Percentiles rank a stretch among this genome's conserved stretches.
Evolutionary conservation across 2,888 invertebrate species (phyloP).

Genomic region (Papilio protenor): DNA sequence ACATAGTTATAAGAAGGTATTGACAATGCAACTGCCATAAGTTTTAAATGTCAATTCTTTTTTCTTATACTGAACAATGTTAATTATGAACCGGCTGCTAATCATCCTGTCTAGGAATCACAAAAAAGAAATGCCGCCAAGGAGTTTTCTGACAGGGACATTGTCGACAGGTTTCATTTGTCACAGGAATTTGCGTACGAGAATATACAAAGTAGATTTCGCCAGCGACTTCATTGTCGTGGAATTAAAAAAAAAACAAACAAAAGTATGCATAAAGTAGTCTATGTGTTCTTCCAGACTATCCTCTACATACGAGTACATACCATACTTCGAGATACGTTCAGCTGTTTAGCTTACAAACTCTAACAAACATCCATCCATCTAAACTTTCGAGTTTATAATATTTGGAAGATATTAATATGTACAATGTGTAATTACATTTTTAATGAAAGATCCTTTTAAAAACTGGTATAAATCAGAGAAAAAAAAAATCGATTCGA

Average conservation of each 20-base stretch:
- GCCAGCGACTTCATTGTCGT: too few species aligned
- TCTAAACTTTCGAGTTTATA: too few species aligned
- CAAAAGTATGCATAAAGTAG: too few species aligned
- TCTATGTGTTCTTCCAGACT: too few species aligned
- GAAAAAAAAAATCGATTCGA: slow-evolving; percentile 10
- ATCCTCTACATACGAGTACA: too few species aligned
- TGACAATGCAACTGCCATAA: neutral
- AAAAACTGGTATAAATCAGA: neutral
- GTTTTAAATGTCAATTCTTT: slow-evolving; percentile 13
- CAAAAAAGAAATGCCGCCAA: neutral
- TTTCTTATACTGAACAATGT: slow-evolving; percentile 3
- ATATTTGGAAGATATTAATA: too few species aligned
- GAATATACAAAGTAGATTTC: neutral
- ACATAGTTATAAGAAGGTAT: neutral
- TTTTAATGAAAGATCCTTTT: too few species aligned
- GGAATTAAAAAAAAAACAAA: too few species aligned
- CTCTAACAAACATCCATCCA: too few species aligned
- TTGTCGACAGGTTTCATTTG: neutral
- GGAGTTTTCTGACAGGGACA: neutral
- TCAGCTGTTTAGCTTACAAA: too few species aligned
- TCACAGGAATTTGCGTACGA: neutral
- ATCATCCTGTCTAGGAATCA: neutral
- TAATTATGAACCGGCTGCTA: neutral
- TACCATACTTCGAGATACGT: too few species aligned
- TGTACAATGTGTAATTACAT: too few species aligned